Evolutionary conservation across 2,797 vertebrate genomes (phyloP), one percentile per base, ranked within the genome.

Genomic region (Pithecia hirsuta): DNA sequence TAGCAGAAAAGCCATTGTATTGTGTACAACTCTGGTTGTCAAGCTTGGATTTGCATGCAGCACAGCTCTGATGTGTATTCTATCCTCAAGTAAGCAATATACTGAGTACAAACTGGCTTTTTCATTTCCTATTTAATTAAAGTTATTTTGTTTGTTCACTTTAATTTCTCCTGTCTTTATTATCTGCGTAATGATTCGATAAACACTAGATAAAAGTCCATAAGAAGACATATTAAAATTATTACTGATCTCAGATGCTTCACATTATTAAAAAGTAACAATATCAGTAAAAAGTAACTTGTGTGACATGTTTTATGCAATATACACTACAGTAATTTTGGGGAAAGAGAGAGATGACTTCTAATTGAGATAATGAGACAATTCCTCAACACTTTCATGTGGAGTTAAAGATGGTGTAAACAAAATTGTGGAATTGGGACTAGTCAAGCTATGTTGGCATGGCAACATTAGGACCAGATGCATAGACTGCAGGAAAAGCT

Each of bases 161-260:
- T 91, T 86, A 72, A 79, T 61, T 92, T 89, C 36, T 55, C n/a
- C 0, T 96, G 41, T 44, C 28, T 96, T 93, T 59, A 41, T 84
- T 76, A 46, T 28, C 28, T 86, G 8, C 1, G 39, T 55, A 91
- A 74, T 48, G 3, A 91, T 76, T 57, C 33, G 70, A 41, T 44
- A 4, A 88, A 4, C 57, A 75, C 50, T 50, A 91, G 33, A 79
- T 78, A 55, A 88, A 93, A 83, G 30, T 67, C 14, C 1, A 48
- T 52, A 90, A 80, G 75, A 89, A 52, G 11, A 41, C 61, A 15
- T n/a, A 59, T n/a, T 85, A 33, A 90, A 93, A 87, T 72, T 46
- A 30, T 82, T 67, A 67, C 48, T 70, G 11, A 96, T 12, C 5
- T 50, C 78, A 79, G 15, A 75, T 46, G 10, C 14, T 89, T 55